Evolutionary conservation across 1,140 invertebrate species (phyloP), one percentile per base, ranked within the genome.

Genomic region (Oscheius sp.): DNA sequence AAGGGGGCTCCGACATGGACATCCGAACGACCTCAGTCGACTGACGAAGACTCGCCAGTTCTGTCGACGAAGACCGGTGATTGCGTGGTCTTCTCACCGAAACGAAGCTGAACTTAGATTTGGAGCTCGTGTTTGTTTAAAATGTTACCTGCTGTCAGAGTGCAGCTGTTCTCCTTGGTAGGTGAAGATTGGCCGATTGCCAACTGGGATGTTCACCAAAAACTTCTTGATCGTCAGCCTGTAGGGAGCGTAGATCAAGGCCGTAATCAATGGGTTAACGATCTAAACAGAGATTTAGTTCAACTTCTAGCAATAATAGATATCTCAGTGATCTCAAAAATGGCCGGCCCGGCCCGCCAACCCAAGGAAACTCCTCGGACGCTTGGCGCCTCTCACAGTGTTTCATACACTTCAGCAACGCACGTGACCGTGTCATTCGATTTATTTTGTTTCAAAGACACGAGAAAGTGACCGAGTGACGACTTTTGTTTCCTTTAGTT

Each of bases 191-290:
- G 75, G 63, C 15, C 80, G 75, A 68, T 84, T 83, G 23, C 81
- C 67, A 45, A 79, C 80, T 18, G 82, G 82, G 46, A 83, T 74
- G 58, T 84, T 81, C 34, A 83, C 76, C n/a, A 83, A 59, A n/a
- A 84, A 75, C 35, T 72, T 69, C 59, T 84, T 83, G 42, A 83
- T 74, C 0, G 80, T 79, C 35, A 79, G 31, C 7, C 82, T 68
- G 68, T 83, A 83, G 1, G 83, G 83, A n/a, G 82, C 79, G 49
- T 83, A 84, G 62, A 84, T 84, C 2, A 83, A 64, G 3, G 82
- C 68, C 7, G 82, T 83, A 66, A 83, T 83, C 15, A 83, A 72
- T n/a, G 82, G 82, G 62, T 83, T 83, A 3, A 83, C 74, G 23
- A 83, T 83, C 81, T 82, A 49, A 49, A 74, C 59, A 13, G 1